Evolutionary conservation across 2,797 vertebrate species (phyloP).

Genomic region (Amazona ochrocephala): DNA sequence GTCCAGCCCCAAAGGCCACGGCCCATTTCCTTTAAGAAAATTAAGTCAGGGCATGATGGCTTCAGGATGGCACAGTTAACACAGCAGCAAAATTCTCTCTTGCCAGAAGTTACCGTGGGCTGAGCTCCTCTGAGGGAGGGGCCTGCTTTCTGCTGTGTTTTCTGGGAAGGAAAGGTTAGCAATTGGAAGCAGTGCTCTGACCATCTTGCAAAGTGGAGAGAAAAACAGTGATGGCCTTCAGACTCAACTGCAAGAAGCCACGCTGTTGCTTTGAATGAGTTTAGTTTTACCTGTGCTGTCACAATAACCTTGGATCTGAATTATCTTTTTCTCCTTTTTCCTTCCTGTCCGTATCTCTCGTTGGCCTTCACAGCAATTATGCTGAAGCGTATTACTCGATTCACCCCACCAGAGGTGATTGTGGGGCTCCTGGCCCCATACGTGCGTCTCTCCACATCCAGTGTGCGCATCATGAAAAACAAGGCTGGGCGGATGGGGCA

Average conservation of each 20-base stretch:
- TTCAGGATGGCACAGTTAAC: background rate
- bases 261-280: background rate
- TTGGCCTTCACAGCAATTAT: constrained; percentile 86
- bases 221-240: background rate
- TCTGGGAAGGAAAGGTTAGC: background rate
- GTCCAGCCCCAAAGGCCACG: background rate
- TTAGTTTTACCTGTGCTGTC: background rate
- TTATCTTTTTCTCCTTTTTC: background rate
- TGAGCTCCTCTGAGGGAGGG: background rate
- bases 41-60: background rate
- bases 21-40: background rate
- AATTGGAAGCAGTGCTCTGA: accelerated
- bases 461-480: constrained; percentile 92
- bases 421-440: constrained; percentile 91
- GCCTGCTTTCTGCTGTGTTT: background rate
- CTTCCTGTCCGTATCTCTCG: background rate
- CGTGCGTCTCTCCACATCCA: constrained; percentile 91
- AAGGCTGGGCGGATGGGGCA: constrained; percentile 87
- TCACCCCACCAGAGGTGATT: constrained; percentile 90
- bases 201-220: background rate
- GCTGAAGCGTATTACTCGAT: constrained; percentile 91
- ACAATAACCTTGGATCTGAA: background rate
- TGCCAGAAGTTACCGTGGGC: background rate
- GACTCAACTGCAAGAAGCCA: accelerated
- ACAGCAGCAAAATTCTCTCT: background rate